Conservation (phyloP, 2,888 invertebrate genomes). For the Alcis repandata region DNA sequence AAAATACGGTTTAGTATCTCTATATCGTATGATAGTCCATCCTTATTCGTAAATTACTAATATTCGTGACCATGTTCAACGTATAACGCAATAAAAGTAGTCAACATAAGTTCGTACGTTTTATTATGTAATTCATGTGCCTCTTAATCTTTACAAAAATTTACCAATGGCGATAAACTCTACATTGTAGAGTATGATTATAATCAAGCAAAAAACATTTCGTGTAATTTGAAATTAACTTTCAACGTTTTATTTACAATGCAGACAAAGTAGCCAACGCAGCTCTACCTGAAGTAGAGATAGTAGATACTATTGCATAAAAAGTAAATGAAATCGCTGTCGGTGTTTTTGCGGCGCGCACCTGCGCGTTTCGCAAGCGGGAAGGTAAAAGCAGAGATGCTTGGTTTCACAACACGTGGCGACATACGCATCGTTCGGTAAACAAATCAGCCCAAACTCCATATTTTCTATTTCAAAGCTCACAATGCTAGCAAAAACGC, state of each 20-base stretch:
- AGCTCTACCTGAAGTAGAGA: slow-evolving; percentile 44
- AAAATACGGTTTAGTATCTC: too few relatives aligned
- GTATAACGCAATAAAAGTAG: not conserved
- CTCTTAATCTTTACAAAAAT: too few relatives aligned
- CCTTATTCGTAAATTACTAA: too few relatives aligned
- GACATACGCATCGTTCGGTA: slow-evolving; percentile 62
- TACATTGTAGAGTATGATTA: not conserved
- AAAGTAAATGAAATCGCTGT: slow-evolving; percentile 83
- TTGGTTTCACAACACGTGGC: slow-evolving; percentile 80
- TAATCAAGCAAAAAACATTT: not conserved
- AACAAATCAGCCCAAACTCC: slow-evolving; percentile 32
- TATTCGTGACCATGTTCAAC: too few relatives aligned
- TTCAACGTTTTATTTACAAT: not conserved
- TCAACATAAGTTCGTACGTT: not conserved
- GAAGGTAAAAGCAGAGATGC: slow-evolving; percentile 85
- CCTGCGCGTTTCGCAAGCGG: slow-evolving; percentile 87
- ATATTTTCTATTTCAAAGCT: not conserved
- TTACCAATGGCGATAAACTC: too few relatives aligned
- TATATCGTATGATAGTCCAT: too few relatives aligned
- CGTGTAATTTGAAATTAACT: not conserved
- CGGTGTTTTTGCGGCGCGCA: slow-evolving; percentile 84
- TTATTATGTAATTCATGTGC: too few relatives aligned
- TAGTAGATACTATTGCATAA: slow-evolving; percentile 77
- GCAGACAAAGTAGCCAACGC: slow-evolving; percentile 24
- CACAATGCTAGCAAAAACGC: not conserved